Conservation (phyloP, 1,140 invertebrate genomes). For the Macrosteles quadrilineatus region DNA sequence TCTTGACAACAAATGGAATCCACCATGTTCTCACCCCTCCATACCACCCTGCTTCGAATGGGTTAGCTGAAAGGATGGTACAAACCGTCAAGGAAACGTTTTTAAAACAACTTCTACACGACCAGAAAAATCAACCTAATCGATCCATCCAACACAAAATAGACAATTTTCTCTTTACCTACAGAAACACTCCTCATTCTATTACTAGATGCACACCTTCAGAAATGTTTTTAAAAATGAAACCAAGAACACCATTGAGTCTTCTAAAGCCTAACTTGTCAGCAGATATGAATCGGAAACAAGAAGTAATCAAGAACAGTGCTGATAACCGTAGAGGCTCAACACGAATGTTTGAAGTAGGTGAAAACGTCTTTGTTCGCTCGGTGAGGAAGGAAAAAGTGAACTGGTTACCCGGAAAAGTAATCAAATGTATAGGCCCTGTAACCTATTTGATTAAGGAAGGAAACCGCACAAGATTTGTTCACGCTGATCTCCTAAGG, state of each 20-base stretch:
- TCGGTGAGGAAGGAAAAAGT: background rate
- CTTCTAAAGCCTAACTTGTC: background rate
- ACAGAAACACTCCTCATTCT: conserved; percentile 18
- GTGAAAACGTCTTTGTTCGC: background rate
- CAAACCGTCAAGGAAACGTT: conserved; percentile 38
- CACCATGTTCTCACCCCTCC: conserved; percentile 36
- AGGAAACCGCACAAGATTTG: background rate
- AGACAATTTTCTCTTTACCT: conserved; percentile 16
- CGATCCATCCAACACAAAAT: background rate
- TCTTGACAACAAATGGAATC: conserved; percentile 37
- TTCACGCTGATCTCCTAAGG: background rate
- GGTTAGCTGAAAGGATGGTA: conserved; percentile 42
- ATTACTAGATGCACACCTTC: conserved; percentile 2
- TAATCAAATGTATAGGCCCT: background rate
- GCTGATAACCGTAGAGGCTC: background rate
- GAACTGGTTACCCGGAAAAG: background rate
- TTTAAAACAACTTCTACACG: conserved; percentile 3
- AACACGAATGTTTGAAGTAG: background rate
- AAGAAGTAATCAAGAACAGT: background rate
- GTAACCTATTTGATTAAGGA: background rate
- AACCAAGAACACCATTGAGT: background rate
- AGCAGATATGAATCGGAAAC: background rate
- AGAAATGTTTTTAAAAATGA: background rate
- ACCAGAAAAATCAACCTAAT: too few relatives aligned
- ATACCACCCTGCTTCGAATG: conserved; percentile 44